Conservation (phyloP, 2,888 invertebrate species). For the Aporophyla nigra region DNA sequence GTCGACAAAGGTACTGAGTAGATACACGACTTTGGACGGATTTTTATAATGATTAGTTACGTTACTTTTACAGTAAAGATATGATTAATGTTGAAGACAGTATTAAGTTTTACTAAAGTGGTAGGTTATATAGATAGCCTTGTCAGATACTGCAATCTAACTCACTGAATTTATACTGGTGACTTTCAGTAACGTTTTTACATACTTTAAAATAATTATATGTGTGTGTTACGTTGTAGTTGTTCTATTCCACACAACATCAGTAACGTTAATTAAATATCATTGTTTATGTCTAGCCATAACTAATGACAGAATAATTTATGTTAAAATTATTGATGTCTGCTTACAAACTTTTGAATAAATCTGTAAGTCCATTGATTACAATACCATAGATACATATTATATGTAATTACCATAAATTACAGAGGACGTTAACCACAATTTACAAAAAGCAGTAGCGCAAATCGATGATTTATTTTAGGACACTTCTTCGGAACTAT, state of each 20-base stretch:
- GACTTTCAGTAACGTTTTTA: background rate
- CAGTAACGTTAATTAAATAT: conserved; percentile 5
- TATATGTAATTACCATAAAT: conserved; percentile 67
- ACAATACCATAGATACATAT: conserved; percentile 47
- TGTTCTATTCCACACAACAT: background rate
- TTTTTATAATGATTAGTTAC: conserved; percentile 45
- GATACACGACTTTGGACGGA: conserved; percentile 47
- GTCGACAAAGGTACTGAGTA: conserved; percentile 52
- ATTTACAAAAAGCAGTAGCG: conserved; percentile 71
- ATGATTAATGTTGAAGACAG: conserved; percentile 34
- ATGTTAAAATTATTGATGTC: conserved; percentile 44
- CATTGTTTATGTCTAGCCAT: conserved; percentile 10
- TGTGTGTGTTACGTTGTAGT: background rate
- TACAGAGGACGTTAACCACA: conserved; percentile 69
- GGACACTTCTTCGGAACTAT: conserved; percentile 74
- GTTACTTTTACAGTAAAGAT: conserved; percentile 48
- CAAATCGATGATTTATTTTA: conserved; percentile 73
- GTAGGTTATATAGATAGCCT: conserved; percentile 16
- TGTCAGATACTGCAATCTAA: conserved; percentile 5
- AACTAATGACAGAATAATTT: conserved; percentile 36
- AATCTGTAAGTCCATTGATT: conserved; percentile 46
- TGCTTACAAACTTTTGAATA: conserved; percentile 35
- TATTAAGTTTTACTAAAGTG: conserved; percentile 21
- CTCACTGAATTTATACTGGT: conserved; percentile 23
- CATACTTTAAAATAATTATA: background rate